Evolutionary conservation across 2,888 invertebrate genomes (phyloP), one percentile per base, ranked within the genome.

Genomic region (Spatulosminthurus flaviceps): DNA sequence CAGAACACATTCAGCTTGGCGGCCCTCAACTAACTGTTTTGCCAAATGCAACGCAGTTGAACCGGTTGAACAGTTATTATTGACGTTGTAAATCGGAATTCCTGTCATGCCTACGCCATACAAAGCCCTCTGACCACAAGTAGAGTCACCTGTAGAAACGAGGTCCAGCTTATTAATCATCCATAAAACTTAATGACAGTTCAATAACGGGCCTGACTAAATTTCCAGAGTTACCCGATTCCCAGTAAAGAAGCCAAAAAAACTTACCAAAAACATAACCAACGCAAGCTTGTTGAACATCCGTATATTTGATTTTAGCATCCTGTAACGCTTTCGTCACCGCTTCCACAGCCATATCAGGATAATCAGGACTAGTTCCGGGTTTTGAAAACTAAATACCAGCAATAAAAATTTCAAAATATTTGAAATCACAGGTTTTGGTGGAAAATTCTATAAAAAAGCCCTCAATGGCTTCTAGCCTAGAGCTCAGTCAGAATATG

Each of bases 21-120:
- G 97, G 81, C 94, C 92, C 88, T 96, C 94, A n/a, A 99, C 90
- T 24, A 97, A 91, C 88, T 98, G 96, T 87, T 96, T 96, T 0
- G 93, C 96, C 86, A 99, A 89, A 87, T 93, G 91, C 2, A 99
- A 88, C 0, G 98, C 98, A 77, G 94, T 95, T 0, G 98, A 94
- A 34, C 99, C 99, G 0, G 98, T 98, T 0, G 98, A 94, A 87
- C 99, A 99, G 87, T 98, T 98, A 88, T 99, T 99, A 89, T 99
- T 98, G 19, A 98, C 98, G 88, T 99, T 99, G 89, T 94, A 95
- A 84, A 99, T 93, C 4, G 98, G 98, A 83, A 98, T 97, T 64
- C 98, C 98, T 42, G 94, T 97, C 92, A 98, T 92, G 79, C 98
- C 98, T 64, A 98, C 90, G 87, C 95, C 94, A 88, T 98, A 98